Evolutionary conservation across 2,113 vertebrate species (phyloP), one percentile per base, ranked within the genome.

Genomic region (Neofelis nebulosa): DNA sequence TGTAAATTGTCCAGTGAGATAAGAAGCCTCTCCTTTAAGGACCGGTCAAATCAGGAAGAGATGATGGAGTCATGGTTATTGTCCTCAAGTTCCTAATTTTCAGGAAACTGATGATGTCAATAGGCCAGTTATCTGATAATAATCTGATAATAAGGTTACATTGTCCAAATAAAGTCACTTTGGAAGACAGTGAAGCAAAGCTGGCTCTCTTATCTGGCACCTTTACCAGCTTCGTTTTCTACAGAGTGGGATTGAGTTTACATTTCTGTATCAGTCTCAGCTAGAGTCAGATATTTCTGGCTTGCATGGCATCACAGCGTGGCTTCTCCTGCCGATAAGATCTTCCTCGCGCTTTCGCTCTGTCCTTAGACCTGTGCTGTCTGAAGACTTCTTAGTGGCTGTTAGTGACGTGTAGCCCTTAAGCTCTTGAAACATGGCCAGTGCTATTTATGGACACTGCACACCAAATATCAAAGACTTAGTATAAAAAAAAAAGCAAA

Each of bases 391-490:
- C 57, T 23, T 61, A 16, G 31, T 3, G 48, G 19, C 48, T 68
- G 19, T 7, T 23, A 2, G 57, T 50, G 71, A 36, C 31, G 0
- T 0, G 5, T 1, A 36, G 27, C 45, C 5, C 0, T 41, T 66
- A 65, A 29, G 16, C 33, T 65, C 16, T 7, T 31, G 50, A 87
- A 29, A 38, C 4, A 1, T 1, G 9, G 19, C 36, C 31, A 63
- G 61, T 14, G 65, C 57, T 36, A 16, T 7, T 0, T 52, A 8
- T 71, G 29, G 21, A 25, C 18, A 5, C 38, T 13, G 31, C 45
- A 36, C 38, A 14, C 21, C 63, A 16, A 3, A 52, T 31, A 27
- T 31, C 3, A 0, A 23, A 80, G 85, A 52, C 66, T 69, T 31
- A 7, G 13, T 29, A 12, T 33, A 36, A 15, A 55, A 19, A 19